Evolutionary conservation across 1,140 invertebrate genomes (phyloP).

Genomic region (Stegodyphus dumicola): DNA sequence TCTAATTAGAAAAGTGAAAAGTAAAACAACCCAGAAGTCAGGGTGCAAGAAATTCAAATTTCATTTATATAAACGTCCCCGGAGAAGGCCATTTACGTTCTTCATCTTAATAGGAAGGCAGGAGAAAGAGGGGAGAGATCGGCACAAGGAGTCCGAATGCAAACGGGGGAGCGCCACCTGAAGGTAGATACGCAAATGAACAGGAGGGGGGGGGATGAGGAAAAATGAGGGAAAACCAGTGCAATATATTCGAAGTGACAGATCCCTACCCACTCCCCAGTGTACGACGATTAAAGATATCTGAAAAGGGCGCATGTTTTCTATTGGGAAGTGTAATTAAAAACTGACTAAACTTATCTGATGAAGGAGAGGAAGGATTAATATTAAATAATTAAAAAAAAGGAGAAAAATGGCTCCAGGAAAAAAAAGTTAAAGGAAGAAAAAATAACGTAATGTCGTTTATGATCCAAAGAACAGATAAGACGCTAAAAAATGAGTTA

Average conservation of each 20-base stretch:
- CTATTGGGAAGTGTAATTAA: conserved; percentile 31
- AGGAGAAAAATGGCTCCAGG: conserved; percentile 8
- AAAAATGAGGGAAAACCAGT: conserved; percentile 1
- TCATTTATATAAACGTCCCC: conserved; percentile 48
- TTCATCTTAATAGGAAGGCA: too few species aligned
- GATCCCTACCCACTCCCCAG: background rate
- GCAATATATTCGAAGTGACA: conserved; percentile 26
- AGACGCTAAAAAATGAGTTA: conserved; percentile 41
- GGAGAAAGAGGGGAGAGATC: background rate
- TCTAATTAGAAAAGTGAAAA: conserved; percentile 4
- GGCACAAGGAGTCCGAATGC: conserved; percentile 4
- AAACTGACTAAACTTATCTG: conserved; percentile 40
- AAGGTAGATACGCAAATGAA: conserved; percentile 45
- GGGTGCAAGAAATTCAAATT: conserved; percentile 46
- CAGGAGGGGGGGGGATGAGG: background rate
- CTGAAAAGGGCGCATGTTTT: conserved; percentile 19
- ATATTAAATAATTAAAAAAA: background rate
- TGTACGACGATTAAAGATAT: conserved; percentile 33
- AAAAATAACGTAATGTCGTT: background rate
- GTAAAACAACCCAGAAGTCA: conserved; percentile 11
- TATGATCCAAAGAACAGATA: conserved; percentile 40
- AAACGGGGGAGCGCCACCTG: background rate
- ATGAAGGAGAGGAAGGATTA: background rate
- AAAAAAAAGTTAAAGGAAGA: background rate
- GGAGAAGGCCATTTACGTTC: too few species aligned